A percentile compares a stretch with the other conserved stretches of the same genome.
phyloP scores from a whole-genome alignment of 2,888 invertebrate species.

The Cyaniris semiargus region DNA sequence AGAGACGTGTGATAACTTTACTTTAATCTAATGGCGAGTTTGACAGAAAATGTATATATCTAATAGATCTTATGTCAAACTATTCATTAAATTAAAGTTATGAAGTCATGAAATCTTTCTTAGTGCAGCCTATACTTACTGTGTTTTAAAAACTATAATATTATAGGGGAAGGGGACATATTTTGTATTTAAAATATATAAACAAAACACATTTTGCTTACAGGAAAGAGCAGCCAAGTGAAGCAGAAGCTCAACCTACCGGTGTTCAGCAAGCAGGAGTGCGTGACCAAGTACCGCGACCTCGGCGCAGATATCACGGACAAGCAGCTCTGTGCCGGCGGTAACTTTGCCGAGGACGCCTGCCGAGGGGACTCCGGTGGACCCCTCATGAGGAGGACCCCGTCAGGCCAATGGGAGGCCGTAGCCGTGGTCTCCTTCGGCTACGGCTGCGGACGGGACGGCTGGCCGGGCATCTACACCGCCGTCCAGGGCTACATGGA shows the following conservation, averaged over 20 bases:
- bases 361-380: conserved; percentile 90
- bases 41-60: too few species aligned
- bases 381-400: conserved; percentile 83
- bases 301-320: conserved; percentile 73
- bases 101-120: too few species aligned
- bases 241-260: conserved; percentile 84
- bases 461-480: conserved; percentile 85
- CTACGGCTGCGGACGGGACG: conserved; percentile 83
- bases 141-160: too few species aligned
- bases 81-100: too few species aligned
- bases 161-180: too few species aligned
- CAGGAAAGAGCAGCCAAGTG: conserved; percentile 76
- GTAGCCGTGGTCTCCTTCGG: conserved; percentile 86
- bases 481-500: conserved; percentile 80
- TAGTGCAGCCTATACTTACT: too few species aligned
- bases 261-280: conserved; percentile 75
- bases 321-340: conserved; percentile 86
- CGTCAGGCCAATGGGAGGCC: conserved; percentile 77
- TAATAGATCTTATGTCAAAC: too few species aligned
- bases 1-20: too few species aligned
- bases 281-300: conserved; percentile 71
- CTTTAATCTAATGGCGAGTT: not conserved
- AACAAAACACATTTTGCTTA: conserved; percentile 39
- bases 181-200: too few species aligned
- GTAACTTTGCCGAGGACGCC: conserved; percentile 84